Conservation (phyloP, 1,140 invertebrate genomes). For the Neuroterus valhalla region DNA sequence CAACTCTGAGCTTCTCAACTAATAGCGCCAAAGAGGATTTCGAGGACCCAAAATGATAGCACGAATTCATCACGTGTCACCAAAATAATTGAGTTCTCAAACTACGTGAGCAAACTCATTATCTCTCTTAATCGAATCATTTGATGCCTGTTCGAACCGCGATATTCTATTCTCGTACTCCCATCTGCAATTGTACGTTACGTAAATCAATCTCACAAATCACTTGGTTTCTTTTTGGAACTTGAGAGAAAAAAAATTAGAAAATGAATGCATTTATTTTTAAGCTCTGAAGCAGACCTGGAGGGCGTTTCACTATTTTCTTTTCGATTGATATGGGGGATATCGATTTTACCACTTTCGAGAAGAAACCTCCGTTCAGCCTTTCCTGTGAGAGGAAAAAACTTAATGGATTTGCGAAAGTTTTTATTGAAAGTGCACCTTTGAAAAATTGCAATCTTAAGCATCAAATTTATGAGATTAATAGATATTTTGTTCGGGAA, state of each 20-base stretch:
- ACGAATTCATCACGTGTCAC: conserved; percentile 20
- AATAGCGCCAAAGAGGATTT: not conserved
- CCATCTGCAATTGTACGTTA: not conserved
- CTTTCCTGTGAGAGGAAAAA: not conserved
- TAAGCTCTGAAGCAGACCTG: not conserved
- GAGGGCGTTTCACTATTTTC: not conserved
- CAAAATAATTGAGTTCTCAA: conserved; percentile 25
- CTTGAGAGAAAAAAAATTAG: not conserved
- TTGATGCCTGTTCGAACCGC: not conserved
- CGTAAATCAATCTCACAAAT: not conserved
- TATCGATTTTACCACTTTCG: conserved; percentile 6
- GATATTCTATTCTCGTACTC: conserved; percentile 17
- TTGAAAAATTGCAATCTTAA: not conserved
- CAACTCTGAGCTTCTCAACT: not conserved
- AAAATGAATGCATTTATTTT: not conserved
- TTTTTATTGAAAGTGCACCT: not conserved
- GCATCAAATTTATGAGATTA: not conserved
- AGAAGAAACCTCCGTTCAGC: not conserved
- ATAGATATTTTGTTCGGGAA: not conserved
- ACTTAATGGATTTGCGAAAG: not conserved
- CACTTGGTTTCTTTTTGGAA: not conserved
- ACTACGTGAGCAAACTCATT: conserved; percentile 22
- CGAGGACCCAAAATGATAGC: not conserved
- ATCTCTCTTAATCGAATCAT: conserved; percentile 15
- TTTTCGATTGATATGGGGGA: not conserved